Evolutionary conservation across 2,113 vertebrate genomes (phyloP).

Genomic region (Tichodroma muraria): DNA sequence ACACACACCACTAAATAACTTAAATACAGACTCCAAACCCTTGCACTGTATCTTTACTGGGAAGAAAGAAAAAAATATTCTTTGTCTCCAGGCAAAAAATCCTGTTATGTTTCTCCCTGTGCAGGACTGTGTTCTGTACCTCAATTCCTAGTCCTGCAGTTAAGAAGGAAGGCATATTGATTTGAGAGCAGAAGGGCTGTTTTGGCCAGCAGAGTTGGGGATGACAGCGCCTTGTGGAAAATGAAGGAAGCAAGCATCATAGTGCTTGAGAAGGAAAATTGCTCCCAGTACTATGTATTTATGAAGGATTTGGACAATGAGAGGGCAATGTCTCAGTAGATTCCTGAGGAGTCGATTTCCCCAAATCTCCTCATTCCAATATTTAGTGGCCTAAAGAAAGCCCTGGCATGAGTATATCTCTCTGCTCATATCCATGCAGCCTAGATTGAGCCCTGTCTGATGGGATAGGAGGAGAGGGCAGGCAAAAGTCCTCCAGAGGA

Average conservation of each 20-base stretch:
- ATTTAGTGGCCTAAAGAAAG: background rate
- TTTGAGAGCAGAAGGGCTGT: background rate
- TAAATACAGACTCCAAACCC: background rate
- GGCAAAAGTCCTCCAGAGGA: background rate
- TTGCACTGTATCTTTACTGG: background rate
- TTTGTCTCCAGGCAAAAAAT: background rate
- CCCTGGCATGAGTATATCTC: background rate
- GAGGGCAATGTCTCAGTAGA: background rate
- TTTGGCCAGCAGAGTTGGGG: background rate
- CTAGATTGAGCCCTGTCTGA: background rate
- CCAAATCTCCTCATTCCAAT: background rate
- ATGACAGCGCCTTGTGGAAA: background rate
- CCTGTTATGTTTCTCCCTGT: accelerated
- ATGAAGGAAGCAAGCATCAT: background rate
- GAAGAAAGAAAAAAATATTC: background rate
- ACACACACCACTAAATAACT: background rate
- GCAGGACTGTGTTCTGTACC: background rate
- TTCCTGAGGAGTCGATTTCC: background rate
- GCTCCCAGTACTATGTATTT: background rate
- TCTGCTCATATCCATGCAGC: background rate
- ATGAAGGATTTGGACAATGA: background rate
- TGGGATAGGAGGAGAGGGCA: background rate
- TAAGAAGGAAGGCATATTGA: background rate
- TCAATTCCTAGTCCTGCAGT: background rate
- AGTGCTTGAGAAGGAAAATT: background rate